Evolutionary conservation across 2,113 vertebrate species (phyloP).

Genomic region (Pomatorhinus ruficollis): DNA sequence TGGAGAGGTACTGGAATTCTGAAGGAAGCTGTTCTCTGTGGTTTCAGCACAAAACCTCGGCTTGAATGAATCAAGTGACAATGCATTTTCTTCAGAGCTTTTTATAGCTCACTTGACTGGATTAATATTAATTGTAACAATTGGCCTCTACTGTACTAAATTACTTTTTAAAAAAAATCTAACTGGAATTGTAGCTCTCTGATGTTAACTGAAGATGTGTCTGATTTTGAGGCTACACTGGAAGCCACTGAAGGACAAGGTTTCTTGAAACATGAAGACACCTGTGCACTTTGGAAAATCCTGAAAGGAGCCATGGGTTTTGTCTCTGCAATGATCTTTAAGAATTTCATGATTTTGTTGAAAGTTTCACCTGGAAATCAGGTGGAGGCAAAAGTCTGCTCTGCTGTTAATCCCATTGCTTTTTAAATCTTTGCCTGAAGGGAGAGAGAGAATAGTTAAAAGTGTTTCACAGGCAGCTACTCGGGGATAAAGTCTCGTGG

Average conservation of each 20-base stretch:
- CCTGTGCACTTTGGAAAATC: background rate
- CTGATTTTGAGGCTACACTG: background rate
- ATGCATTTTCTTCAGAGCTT: background rate
- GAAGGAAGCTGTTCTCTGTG: background rate
- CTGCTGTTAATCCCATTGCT: background rate
- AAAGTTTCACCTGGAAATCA: background rate
- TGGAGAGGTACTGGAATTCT: background rate
- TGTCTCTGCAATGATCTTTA: background rate
- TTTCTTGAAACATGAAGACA: background rate
- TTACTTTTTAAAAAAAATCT: background rate
- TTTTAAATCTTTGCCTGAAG: background rate
- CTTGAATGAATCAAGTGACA: background rate
- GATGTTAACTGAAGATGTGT: background rate
- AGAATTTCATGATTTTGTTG: background rate
- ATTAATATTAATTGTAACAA: background rate
- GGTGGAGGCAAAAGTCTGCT: background rate
- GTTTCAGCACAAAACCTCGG: background rate
- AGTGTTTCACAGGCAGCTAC: background rate
- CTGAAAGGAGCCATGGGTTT: background rate
- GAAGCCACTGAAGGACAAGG: background rate
- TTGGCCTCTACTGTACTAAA: background rate
- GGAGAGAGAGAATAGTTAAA: background rate
- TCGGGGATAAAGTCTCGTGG: background rate
- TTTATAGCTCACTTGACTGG: background rate
- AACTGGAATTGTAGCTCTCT: background rate